phyloP scores from a whole-genome alignment of 37 sponge, comb jelly and placozoan genomes.

The Eunapius fragilis region DNA sequence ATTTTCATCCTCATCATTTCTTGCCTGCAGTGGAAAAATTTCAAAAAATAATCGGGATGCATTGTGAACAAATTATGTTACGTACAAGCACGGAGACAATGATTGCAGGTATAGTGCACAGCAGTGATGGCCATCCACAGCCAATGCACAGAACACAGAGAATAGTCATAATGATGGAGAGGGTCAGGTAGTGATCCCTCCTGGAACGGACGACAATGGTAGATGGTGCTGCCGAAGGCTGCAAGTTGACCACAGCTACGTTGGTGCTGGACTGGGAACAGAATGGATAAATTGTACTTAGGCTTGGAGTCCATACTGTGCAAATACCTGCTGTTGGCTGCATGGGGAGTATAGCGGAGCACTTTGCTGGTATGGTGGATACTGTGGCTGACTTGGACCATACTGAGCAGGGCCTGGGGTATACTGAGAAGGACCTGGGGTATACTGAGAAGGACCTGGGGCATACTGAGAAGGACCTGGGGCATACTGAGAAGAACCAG shows the following conservation, averaged over 20 bases:
- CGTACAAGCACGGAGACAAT: not conserved
- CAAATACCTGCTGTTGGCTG: not conserved
- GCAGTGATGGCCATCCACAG: not conserved
- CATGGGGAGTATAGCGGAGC: not conserved
- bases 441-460: not conserved
- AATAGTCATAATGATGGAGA: not conserved
- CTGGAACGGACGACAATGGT: not conserved
- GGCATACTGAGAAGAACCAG: not conserved
- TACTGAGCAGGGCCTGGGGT: not conserved
- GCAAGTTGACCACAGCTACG: not conserved
- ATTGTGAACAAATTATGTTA: not conserved
- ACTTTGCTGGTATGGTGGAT: not conserved
- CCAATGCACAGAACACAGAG: not conserved
- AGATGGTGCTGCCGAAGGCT: not conserved
- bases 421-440: not conserved
- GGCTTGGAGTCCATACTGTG: too few relatives aligned
- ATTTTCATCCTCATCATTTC: not conserved
- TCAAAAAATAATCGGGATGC: not conserved
- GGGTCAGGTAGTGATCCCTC: not conserved
- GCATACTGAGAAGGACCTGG: not conserved
- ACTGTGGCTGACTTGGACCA: not conserved
- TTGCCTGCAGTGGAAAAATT: not conserved
- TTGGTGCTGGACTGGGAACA: not conserved
- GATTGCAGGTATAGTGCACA: not conserved
- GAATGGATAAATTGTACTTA: too few relatives aligned